Conservation (phyloP, 1,140 invertebrate genomes). For the Euschistus heros region DNA sequence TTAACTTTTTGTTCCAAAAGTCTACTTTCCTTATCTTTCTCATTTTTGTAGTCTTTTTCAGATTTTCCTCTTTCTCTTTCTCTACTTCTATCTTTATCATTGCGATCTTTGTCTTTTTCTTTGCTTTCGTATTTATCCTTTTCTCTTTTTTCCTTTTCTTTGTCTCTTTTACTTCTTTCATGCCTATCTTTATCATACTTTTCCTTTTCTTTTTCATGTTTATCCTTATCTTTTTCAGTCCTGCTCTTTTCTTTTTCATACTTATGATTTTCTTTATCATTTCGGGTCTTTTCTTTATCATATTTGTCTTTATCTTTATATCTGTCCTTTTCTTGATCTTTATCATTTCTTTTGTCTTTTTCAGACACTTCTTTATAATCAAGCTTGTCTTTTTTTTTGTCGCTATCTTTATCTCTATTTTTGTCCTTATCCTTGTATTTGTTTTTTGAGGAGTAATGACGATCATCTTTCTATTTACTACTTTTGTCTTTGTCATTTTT, state of each 20-base stretch:
- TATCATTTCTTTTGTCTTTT: slow-evolving; percentile 29
- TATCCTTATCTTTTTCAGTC: slow-evolving; percentile 6
- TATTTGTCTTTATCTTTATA: slow-evolving; percentile 32
- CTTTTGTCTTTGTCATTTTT: slow-evolving; percentile 32
- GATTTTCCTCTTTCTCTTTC: slow-evolving; percentile 17
- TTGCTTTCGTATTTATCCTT: slow-evolving; percentile 9
- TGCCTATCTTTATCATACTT: background rate
- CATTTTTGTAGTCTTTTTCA: slow-evolving; percentile 7
- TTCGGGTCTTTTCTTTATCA: slow-evolving; percentile 30
- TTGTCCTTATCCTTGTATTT: slow-evolving; percentile 24
- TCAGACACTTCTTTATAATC: slow-evolving; percentile 24
- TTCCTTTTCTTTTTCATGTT: slow-evolving; percentile 4
- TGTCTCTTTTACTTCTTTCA: slow-evolving; percentile 8
- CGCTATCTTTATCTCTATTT: slow-evolving; percentile 7
- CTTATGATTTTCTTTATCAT: slow-evolving; percentile 33
- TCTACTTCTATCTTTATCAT: slow-evolving; percentile 14
- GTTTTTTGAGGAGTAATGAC: slow-evolving; percentile 15
- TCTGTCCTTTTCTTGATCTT: too few species aligned
- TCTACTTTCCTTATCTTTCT: slow-evolving; percentile 3
- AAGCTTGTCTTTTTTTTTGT: slow-evolving; percentile 1
- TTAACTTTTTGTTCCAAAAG: slow-evolving; percentile 7
- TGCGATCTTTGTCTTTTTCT: slow-evolving; percentile 5
- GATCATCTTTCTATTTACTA: slow-evolving; percentile 32
- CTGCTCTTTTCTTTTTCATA: background rate
- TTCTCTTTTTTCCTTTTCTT: slow-evolving; percentile 10